These are phyloP conservation scores for Tribolium madens DNA, from an alignment of 1,140 invertebrate genomes.

Conservation along the genomic window DNA sequence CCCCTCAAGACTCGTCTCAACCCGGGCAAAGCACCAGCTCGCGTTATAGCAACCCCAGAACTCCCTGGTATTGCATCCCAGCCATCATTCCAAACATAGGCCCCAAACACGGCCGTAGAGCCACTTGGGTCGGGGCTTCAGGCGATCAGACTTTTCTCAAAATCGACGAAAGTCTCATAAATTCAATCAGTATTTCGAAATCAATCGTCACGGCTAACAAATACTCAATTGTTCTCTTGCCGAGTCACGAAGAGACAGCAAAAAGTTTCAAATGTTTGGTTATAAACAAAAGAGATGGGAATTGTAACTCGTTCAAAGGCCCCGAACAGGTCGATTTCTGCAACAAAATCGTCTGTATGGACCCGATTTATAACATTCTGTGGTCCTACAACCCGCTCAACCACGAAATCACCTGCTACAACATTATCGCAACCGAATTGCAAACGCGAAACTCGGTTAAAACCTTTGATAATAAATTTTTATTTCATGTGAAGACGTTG, in stretches of 20 bases:
- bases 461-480: slow-evolving; percentile 45
- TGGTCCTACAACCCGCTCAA: slow-evolving; percentile 84
- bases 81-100: slow-evolving; percentile 85
- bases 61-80: slow-evolving; percentile 86
- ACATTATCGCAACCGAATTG: slow-evolving; percentile 80
- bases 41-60: slow-evolving; percentile 60
- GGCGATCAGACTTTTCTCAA: slow-evolving; percentile 96
- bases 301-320: slow-evolving; percentile 83
- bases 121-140: slow-evolving; percentile 93
- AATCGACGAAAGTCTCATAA: slow-evolving; percentile 92
- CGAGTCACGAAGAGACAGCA: slow-evolving; percentile 74
- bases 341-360: slow-evolving; percentile 82
- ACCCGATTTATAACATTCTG: slow-evolving; percentile 88
- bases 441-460: slow-evolving; percentile 52
- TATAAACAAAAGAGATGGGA: slow-evolving; percentile 87
- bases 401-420: slow-evolving; percentile 83
- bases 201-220: slow-evolving; percentile 91
- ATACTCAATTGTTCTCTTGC: slow-evolving; percentile 84
- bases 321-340: slow-evolving; percentile 83
- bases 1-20: slow-evolving; percentile 65
- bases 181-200: slow-evolving; percentile 85
- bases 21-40: slow-evolving; percentile 60
- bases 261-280: slow-evolving; percentile 84
- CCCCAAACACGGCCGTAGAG: slow-evolving; percentile 81
- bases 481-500: slow-evolving; percentile 51